phyloP scores from a whole-genome alignment of 2,888 invertebrate genomes.

The Pocota personata region DNA sequence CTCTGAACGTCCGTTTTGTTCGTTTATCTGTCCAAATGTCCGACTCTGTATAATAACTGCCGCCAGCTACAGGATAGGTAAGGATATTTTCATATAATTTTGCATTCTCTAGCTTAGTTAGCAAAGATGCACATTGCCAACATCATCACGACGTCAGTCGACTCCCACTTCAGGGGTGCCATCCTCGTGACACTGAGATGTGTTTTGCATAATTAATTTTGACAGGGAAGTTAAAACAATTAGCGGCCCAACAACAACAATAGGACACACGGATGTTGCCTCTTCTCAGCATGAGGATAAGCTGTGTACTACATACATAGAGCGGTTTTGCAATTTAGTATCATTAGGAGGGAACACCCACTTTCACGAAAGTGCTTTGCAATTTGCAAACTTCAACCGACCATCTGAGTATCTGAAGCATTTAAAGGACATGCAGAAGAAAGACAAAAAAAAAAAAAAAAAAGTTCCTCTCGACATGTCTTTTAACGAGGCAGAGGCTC shows the following conservation, averaged over 20 bases:
- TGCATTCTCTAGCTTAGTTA: conserved; percentile 8
- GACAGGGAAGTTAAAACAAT: conserved; percentile 61
- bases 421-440: conserved; percentile 25
- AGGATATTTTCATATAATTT: conserved; percentile 40
- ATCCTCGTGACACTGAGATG: conserved; percentile 58
- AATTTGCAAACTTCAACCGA: conserved; percentile 36
- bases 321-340: conserved; percentile 41
- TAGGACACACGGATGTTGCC: conserved; percentile 16
- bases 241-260: conserved; percentile 57
- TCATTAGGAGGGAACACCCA: conserved; percentile 22
- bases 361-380: conserved; percentile 14
- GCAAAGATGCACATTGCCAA: conserved; percentile 43
- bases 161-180: neutral
- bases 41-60: conserved; percentile 34
- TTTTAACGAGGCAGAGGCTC: conserved; percentile 8
- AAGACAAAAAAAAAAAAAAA: neutral
- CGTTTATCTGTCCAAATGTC: conserved; percentile 62
- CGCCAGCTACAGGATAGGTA: neutral
- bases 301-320: neutral
- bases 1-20: conserved; percentile 41
- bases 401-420: conserved; percentile 37
- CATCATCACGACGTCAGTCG: conserved; percentile 8
- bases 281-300: neutral
- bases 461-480: conserved; percentile 30
- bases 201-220: conserved; percentile 71